Base-by-base conservation (phyloP, 2,113 vertebrate species). In the Danionella cerebrum region DNA sequence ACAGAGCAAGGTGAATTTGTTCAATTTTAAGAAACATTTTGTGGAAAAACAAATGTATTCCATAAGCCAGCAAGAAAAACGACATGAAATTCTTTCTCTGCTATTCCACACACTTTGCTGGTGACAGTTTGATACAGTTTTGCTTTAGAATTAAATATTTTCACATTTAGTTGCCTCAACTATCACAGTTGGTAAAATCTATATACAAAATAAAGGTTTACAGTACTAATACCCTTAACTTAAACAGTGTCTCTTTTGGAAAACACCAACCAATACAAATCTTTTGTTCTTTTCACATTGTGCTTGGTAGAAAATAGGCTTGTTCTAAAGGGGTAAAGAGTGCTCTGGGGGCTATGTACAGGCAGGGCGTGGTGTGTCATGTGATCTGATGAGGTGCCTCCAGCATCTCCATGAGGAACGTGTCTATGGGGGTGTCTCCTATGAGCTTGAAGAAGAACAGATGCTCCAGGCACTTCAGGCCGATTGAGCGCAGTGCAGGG, bases 381-480 rank as follows among this genome's bases (percentile, higher is more conserved):
- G 91, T 89, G 72, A 89, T 83, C 76, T 91, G 90, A 71, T 91
- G 84, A 0, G 90, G 90, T 3, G 90, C 86, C 80, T 92, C 91
- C 76, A 92, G 60, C 91, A 92, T 92, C 85, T 92, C 91, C 91
- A 92, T 92, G 33, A 92, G 89, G 31, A 92, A 92, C 16, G 90
- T 92, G 84, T 92, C 91, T 0, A 92, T 92, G 50, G 91, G 90
- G 2, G 91, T 92, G 77, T 92, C 91, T 1, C 91, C 91, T 0
- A 92, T 92, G 58, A 92, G 83, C 79, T 92, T 92, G 78, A 92
- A 92, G 84, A 92, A 92, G 82, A 92, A 92, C 18, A 92, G 90
- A 73, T 92, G 91, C 79, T 92, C 91, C 69, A 92, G 80, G 71
- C 91, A 92, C 41, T 92, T 92, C 48, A 92, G 64, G 29, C 91